Evolutionary conservation across 35 echinoderm and acorn worm genomes (phyloP), one percentile per base, ranked within the genome.

Genomic region (Eucidaris tribuloides): DNA sequence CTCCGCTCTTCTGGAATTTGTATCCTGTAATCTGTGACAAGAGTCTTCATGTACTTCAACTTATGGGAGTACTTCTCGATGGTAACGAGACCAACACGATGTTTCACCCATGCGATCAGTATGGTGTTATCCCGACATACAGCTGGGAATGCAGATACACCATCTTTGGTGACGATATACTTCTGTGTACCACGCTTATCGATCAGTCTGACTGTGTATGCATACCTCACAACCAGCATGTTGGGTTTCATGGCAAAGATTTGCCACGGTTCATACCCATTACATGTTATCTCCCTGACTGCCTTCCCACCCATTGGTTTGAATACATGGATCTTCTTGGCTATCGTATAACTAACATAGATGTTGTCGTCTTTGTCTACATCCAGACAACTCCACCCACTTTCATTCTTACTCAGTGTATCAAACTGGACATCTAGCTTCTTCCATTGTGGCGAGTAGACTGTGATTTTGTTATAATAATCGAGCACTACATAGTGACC

Each of bases 11-110:
- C 14, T 25, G 68, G 36, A 42, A 20, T 43, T 40, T 74, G 28
- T 22, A 74, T 74, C 40, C 44, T 74, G 35, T 74, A 40, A 44
- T 74, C 68, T 25, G 36, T 22, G 3, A 74, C 68, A 74, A 74
- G 33, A 7, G 68, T 74, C 38, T 74, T 13, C 18, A n/a, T 41
- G 68, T 74, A 44, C 34, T 74, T 36, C 6, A 74, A 36, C 68
- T 74, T 40, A n/a, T 9, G 13, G 1, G 68, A 42, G 20, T 74
- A 74, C 68, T 20, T 33, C 18, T 43, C 68, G 11, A 74, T 74
- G 37, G 7, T 74, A 23, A 74, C 11, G 9, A 44, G 7, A 2
- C 35, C 68, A n/a, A 25, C 44, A 7, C 41, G 24, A 36, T 74
- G 68, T 4, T 74, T 44, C 34, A 74, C 37, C 2, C 36, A 74